A percentile compares a stretch with the other conserved stretches of the same genome.
Evolutionary conservation across 2,888 invertebrate genomes (phyloP).

Genomic region (Oscheius onirici): DNA sequence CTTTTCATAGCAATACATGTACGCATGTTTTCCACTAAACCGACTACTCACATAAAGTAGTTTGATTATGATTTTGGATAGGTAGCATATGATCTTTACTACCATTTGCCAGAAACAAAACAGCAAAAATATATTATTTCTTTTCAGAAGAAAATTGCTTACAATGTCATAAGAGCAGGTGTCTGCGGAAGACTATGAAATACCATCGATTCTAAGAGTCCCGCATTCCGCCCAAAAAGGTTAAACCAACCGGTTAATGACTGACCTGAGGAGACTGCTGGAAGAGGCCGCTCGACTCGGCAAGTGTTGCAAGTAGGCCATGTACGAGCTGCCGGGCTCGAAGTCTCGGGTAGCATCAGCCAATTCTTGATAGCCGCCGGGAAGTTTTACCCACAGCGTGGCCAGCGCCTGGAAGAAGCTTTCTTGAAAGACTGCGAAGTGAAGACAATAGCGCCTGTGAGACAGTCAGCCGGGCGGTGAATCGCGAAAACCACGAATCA

Average conservation of each 20-base stretch:
- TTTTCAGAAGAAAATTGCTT: slow-evolving; percentile 4
- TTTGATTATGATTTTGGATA: no score
- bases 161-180: not conserved
- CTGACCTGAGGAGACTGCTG: slow-evolving; percentile 58
- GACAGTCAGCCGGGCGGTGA: not conserved
- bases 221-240: no score
- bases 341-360: slow-evolving; percentile 73
- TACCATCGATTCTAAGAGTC: not conserved
- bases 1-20: no score
- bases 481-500: slow-evolving; percentile 2
- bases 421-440: not conserved
- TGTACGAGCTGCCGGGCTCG: slow-evolving; percentile 76
- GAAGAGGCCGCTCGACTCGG: slow-evolving; percentile 67
- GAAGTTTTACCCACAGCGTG: slow-evolving; percentile 64
- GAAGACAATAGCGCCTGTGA: not conserved
- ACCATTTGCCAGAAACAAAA: no score
- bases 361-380: slow-evolving; percentile 72
- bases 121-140: no score
- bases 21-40: no score
- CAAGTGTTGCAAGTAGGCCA: slow-evolving; percentile 75
- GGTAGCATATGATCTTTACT: no score
- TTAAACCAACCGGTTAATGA: slow-evolving; percentile 3
- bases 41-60: no score
- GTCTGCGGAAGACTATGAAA: not conserved
- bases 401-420: slow-evolving; percentile 58